Percentiles rank a stretch among this genome's conserved stretches.
Evolutionary conservation across 2,113 vertebrate species (phyloP).

Genomic region (human): DNA sequence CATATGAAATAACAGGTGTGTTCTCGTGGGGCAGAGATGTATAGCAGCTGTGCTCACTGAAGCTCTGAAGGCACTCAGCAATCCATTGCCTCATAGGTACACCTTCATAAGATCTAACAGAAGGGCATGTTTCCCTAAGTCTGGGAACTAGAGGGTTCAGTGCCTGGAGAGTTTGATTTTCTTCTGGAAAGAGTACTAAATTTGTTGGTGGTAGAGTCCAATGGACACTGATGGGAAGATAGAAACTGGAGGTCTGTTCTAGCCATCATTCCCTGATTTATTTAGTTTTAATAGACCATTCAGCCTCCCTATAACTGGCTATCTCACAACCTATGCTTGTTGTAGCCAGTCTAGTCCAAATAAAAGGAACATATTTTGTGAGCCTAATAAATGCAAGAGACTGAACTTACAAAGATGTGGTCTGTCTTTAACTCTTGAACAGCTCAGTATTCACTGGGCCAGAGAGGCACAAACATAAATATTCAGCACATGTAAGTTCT

Average conservation of each 20-base stretch:
- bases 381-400: neutral
- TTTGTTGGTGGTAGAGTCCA: neutral
- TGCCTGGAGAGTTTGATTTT: neutral
- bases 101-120: neutral
- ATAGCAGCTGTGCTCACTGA: neutral
- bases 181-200: conserved; percentile 1
- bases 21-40: neutral
- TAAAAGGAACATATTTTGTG: neutral
- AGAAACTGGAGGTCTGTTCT: neutral
- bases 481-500: neutral
- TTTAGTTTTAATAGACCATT: neutral
- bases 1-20: neutral
- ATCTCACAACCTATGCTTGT: neutral
- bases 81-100: neutral
- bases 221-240: neutral
- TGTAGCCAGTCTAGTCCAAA: neutral
- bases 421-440: neutral
- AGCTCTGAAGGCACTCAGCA: neutral
- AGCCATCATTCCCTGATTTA: neutral
- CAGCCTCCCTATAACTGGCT: neutral
- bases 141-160: neutral
- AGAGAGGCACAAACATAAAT: neutral
- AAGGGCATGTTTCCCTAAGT: conserved; percentile 17
- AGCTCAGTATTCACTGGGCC: neutral
- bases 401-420: neutral